Base-by-base conservation (phyloP, 2,888 invertebrate species). In the Brachyopa scutellaris region DNA sequence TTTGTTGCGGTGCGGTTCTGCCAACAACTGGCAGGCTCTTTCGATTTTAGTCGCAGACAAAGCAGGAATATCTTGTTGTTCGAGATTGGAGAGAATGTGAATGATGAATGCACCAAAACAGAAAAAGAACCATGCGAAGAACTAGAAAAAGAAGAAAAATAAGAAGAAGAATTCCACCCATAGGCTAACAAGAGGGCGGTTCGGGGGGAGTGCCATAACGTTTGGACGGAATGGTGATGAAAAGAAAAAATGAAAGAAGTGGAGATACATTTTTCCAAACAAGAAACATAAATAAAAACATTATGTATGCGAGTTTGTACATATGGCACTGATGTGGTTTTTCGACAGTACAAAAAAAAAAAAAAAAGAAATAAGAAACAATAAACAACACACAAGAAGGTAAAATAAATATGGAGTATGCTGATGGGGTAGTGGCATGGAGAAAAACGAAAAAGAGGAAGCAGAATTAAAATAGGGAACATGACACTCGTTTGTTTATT, bases 401-500 rank as follows among this genome's bases (percentile, higher is more conserved):
- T 42, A 42, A 33, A 53, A 49, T 49, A 26, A 57, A n/a, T n/a
- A n/a, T n/a, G n/a, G n/a, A n/a, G n/a, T n/a, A n/a, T n/a, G n/a
- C n/a, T n/a, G 40, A 59, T 59, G 72, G 31, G 42, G 33, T 29
- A 40, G 21, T 47, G 69, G 40, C 13, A 42, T 51, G 36, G 13
- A 33, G 19, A 31, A 49, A n/a, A 2, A 38, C n/a, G 5, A 51
- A 31, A 26, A 64, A 57, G 36, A 51, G 53, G 45, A 55, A 57
- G 59, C 23, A 33, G 21, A 67, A 69, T 69, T 61, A 38, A 79
- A 74, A 79, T 64, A 74, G 61, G 59, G 62, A 80, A 76, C 67
- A 80, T 76, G 76, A 69, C 74, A 69, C 74, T 69, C 67, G 76
- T 69, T 67, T 76, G 76, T 80, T 78, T 70, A 78, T 72, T 73